Conservation (phyloP, 2,797 vertebrate genomes). For the Todus mexicanus region DNA sequence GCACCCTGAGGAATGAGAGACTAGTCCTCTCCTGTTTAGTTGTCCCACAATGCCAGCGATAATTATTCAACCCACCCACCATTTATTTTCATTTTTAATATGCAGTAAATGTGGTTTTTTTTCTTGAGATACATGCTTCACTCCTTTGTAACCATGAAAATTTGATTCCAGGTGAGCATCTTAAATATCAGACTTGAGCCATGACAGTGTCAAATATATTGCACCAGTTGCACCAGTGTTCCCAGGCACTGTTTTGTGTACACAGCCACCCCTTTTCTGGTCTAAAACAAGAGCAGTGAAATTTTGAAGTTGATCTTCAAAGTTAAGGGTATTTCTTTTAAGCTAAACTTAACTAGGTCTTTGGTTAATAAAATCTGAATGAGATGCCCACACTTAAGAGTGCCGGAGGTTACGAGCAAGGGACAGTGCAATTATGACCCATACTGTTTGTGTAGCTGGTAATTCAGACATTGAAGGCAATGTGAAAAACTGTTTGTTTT, state of each 20-base stretch:
- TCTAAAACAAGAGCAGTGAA: background rate
- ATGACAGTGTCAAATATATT: background rate
- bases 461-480: background rate
- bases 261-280: background rate
- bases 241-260: background rate
- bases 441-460: fast-evolving
- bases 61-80: background rate
- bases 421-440: background rate
- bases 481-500: background rate
- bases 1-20: background rate
- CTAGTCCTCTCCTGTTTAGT: background rate
- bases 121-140: background rate
- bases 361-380: background rate
- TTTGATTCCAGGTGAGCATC: background rate
- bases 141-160: background rate
- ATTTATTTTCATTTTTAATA: background rate
- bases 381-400: background rate
- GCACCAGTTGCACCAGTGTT: background rate
- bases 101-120: background rate
- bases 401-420: background rate
- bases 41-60: background rate
- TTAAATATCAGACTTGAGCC: background rate
- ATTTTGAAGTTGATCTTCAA: background rate
- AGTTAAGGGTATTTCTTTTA: background rate
- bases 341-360: background rate